Conservation (phyloP, 2,113 vertebrate species). For the Ifrita kowaldi region DNA sequence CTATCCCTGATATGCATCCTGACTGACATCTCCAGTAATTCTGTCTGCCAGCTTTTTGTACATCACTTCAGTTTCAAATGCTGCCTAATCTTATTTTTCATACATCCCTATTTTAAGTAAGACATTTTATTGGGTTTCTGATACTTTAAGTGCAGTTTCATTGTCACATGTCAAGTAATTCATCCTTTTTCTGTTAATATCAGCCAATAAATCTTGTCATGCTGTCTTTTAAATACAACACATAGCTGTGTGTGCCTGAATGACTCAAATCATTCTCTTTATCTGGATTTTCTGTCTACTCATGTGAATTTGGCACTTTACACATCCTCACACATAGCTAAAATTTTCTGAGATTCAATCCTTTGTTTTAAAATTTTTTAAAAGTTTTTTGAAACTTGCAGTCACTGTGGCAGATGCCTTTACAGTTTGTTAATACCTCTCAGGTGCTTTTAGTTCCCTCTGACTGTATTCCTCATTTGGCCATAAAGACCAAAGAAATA, state of each 20-base stretch:
- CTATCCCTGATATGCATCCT: not conserved
- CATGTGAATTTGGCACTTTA: not conserved
- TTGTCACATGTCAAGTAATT: not conserved
- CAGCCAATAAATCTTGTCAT: not conserved
- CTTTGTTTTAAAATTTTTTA: not conserved
- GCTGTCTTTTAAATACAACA: not conserved
- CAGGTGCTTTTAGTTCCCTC: not conserved
- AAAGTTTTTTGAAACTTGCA: not conserved
- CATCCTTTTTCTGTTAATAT: not conserved
- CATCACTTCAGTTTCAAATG: not conserved
- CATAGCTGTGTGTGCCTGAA: not conserved
- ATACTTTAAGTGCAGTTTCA: not conserved
- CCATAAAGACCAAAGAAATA: not conserved
- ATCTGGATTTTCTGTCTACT: not conserved
- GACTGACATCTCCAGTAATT: not conserved
- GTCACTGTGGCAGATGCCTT: not conserved
- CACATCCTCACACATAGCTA: not conserved
- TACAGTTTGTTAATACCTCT: not conserved
- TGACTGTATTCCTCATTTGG: not conserved
- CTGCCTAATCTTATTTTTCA: not conserved
- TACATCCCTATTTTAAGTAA: not conserved
- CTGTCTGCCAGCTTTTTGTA: not conserved
- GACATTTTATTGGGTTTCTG: not conserved
- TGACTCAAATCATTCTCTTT: not conserved
- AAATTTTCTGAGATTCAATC: not conserved